phyloP scores from a whole-genome alignment of 2,888 invertebrate species.

The Adineta ricciae region DNA sequence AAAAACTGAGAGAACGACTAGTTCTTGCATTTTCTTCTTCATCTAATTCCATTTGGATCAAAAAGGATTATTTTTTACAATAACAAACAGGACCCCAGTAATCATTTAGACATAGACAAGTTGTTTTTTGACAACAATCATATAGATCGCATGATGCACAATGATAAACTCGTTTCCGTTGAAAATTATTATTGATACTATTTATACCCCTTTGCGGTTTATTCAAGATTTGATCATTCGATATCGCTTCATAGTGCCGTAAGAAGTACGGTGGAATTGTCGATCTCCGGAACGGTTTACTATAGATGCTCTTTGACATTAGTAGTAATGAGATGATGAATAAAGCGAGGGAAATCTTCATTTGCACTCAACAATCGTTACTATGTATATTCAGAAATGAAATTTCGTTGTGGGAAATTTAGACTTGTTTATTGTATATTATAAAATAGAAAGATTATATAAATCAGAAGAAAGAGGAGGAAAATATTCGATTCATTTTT shows the following conservation, averaged over 20 bases:
- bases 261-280: not conserved
- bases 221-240: not conserved
- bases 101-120: not conserved
- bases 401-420: not conserved
- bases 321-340: not conserved
- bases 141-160: not conserved
- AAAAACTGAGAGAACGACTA: too few species aligned
- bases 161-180: not conserved
- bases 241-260: not conserved
- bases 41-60: not conserved
- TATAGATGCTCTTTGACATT: not conserved
- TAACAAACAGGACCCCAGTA: slow-evolving; percentile 15
- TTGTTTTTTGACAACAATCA: not conserved
- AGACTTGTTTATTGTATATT: not conserved
- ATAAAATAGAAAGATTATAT: not conserved
- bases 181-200: not conserved
- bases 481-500: not conserved
- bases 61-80: not conserved
- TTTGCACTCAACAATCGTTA: not conserved
- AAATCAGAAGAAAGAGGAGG: not conserved
- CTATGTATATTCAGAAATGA: not conserved
- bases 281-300: not conserved
- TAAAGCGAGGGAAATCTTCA: not conserved
- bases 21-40: not conserved
- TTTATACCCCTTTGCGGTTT: not conserved